These are phyloP conservation scores for Diglossa cyanea DNA, from an alignment of 2,797 vertebrate species.

Conservation along the genomic window DNA sequence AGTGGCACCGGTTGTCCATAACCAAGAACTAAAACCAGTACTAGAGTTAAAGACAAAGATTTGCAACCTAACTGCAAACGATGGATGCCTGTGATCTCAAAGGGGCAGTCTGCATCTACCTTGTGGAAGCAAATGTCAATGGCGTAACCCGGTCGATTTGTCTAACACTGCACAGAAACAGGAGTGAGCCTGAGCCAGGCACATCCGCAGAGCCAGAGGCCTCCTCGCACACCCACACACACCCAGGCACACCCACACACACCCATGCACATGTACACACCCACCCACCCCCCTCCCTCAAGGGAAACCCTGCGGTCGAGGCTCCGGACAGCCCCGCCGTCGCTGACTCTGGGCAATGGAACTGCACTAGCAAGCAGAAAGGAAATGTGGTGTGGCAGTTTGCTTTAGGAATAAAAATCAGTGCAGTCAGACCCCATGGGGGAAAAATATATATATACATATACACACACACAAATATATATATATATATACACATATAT, in stretches of 20 bases:
- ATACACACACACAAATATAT: constrained; percentile 13
- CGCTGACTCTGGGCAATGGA: constrained; percentile 15
- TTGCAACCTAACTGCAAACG: constrained; percentile 66
- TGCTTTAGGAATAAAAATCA: constrained; percentile 76
- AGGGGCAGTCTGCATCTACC: constrained; percentile 66
- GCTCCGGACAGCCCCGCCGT: neutral
- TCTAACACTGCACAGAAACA: constrained; percentile 70
- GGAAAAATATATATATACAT: constrained; percentile 56
- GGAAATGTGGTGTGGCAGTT: constrained; percentile 74
- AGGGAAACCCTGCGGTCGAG: neutral
- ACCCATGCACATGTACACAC: neutral
- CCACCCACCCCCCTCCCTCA: neutral
- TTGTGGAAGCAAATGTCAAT: constrained; percentile 73
- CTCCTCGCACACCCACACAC: neutral
- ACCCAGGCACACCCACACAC: neutral
- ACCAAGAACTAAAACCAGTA: constrained; percentile 81
- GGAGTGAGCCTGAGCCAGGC: neutral
- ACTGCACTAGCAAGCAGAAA: constrained; percentile 72
- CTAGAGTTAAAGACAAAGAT: constrained; percentile 77
- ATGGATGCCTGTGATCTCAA: constrained; percentile 62
- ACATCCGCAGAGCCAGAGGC: neutral
- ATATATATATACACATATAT: neutral
- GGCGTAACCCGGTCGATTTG: constrained; percentile 57
- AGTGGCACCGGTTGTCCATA: constrained; percentile 80
- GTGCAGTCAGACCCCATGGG: constrained; percentile 80